Percentiles rank a stretch among this genome's conserved stretches.
These are phyloP conservation scores for Ophion ventricosus DNA, from an alignment of 2,888 invertebrate genomes.

Conservation along the genomic window DNA sequence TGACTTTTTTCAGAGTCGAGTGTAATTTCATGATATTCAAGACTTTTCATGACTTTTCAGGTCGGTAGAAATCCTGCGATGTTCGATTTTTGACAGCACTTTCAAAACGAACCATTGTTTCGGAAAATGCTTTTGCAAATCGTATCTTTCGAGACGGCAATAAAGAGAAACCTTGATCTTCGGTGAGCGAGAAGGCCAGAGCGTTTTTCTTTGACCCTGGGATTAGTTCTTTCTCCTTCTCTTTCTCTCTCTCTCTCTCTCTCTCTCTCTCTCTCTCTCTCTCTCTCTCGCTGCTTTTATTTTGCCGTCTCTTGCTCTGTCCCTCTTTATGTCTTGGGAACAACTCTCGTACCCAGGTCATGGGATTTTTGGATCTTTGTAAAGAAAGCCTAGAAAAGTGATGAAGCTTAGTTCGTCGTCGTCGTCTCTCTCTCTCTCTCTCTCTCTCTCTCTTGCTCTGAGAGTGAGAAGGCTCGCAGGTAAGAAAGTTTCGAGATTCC, in stretches of 20 bases:
- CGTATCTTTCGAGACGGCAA: constrained; percentile 18
- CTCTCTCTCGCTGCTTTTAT: constrained; percentile 15
- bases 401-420: constrained; percentile 30
- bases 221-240: constrained; percentile 20
- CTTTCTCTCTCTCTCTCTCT: not conserved
- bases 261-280: not conserved
- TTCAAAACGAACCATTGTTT: no score
- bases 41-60: no score
- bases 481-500: constrained; percentile 56
- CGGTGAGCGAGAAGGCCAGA: constrained; percentile 30
- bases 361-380: constrained; percentile 32
- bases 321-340: not conserved
- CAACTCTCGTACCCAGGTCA: constrained; percentile 24
- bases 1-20: no score
- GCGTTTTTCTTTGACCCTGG: constrained; percentile 51
- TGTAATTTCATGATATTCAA: no score
- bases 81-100: no score
- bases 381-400: constrained; percentile 47
- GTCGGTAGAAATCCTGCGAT: no score
- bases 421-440: not conserved
- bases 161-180: constrained; percentile 43
- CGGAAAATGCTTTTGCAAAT: constrained; percentile 32
- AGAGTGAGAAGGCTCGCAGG: constrained; percentile 34
- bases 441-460: no score
- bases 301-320: no score